Conservation (phyloP, 2,797 vertebrate species). For the Pitangus sulphuratus region DNA sequence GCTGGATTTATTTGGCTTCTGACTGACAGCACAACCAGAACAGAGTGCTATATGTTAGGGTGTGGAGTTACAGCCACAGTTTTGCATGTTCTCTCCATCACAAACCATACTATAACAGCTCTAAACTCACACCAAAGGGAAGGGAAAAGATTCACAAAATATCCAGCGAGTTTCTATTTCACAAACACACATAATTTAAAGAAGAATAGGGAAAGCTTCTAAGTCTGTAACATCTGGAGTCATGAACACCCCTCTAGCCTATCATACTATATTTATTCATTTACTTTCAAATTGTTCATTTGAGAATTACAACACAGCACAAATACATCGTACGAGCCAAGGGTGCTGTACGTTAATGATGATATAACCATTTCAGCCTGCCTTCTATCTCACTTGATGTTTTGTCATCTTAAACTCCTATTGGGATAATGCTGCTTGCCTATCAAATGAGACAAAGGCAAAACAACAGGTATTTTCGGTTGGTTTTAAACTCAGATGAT, state of each 20-base stretch:
- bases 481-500: constrained; percentile 31
- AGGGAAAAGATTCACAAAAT: neutral
- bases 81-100: neutral
- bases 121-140: neutral
- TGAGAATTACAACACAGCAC: neutral
- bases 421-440: neutral
- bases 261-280: neutral
- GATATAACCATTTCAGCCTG: constrained; percentile 8
- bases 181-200: neutral
- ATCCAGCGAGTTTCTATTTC: neutral
- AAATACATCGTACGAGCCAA: neutral
- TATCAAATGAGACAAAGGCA: constrained; percentile 22
- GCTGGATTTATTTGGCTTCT: neutral
- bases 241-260: neutral
- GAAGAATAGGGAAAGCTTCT: neutral
- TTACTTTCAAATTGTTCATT: constrained; percentile 4
- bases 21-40: neutral
- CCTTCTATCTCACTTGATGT: neutral
- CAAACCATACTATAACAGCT: neutral
- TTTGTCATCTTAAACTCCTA: constrained; percentile 26
- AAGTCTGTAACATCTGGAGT: neutral
- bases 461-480: neutral
- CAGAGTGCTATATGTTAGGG: neutral
- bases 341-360: neutral
- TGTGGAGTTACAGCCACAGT: neutral